These are phyloP conservation scores for Criorhina ranunculi DNA, from an alignment of 2,888 invertebrate genomes.

Conservation along the genomic window DNA sequence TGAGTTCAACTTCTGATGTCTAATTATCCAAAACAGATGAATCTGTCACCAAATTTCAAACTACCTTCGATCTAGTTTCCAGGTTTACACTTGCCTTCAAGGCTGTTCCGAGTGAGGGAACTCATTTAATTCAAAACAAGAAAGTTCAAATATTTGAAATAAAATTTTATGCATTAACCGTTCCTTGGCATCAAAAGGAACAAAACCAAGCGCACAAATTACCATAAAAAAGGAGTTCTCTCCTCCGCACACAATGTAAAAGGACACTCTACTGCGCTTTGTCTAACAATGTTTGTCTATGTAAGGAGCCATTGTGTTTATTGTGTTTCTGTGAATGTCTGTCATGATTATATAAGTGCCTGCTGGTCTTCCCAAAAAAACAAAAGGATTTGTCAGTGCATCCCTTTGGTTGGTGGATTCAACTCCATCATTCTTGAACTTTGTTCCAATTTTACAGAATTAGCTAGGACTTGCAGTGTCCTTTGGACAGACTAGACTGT, in stretches of 20 bases:
- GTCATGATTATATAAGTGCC: conserved; percentile 56
- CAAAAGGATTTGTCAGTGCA: conserved; percentile 35
- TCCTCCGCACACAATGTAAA: conserved; percentile 37
- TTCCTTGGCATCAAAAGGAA: neutral
- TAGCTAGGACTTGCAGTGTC: neutral
- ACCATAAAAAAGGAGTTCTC: conserved; percentile 58
- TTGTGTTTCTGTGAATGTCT: conserved; percentile 49
- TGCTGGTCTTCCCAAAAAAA: conserved; percentile 1
- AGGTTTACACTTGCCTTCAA: too few relatives aligned
- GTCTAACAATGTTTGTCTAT: conserved; percentile 53
- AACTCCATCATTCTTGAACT: conserved; percentile 21
- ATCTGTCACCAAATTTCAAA: too few relatives aligned
- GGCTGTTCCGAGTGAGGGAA: too few relatives aligned
- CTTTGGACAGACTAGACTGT: too few relatives aligned
- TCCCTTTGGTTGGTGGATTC: conserved; percentile 1
- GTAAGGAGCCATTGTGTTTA: conserved; percentile 25
- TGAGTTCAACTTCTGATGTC: too few relatives aligned
- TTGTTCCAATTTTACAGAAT: neutral
- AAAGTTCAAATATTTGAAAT: neutral
- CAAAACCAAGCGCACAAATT: conserved; percentile 29
- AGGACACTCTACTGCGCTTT: neutral
- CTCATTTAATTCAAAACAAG: too few relatives aligned
- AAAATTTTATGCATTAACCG: neutral
- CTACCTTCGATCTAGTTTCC: too few relatives aligned
- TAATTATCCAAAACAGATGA: too few relatives aligned